Conservation (phyloP, 2,797 vertebrate species). For the Notoglanidium macrostoma region DNA sequence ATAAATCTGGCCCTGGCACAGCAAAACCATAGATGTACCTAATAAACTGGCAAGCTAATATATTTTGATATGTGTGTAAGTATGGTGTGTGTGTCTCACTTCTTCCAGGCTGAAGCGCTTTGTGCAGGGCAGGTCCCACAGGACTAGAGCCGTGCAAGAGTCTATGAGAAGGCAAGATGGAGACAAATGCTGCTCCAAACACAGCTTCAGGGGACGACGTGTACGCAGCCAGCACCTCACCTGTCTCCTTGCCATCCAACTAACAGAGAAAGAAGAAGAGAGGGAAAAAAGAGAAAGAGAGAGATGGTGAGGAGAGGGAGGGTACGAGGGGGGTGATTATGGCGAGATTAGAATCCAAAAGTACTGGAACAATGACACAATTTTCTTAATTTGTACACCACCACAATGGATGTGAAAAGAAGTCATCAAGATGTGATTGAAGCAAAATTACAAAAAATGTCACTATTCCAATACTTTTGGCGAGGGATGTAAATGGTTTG, state of each 20-base stretch:
- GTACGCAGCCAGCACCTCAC: constrained; percentile 86
- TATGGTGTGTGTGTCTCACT: constrained; percentile 70
- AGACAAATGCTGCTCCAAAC: constrained; percentile 86
- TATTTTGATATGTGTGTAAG: constrained; percentile 4
- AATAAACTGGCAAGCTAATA: neutral
- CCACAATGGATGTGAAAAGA: no score
- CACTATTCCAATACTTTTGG: no score
- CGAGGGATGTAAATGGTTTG: no score
- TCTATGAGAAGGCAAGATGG: constrained; percentile 84
- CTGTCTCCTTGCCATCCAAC: constrained; percentile 82
- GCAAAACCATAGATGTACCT: neutral
- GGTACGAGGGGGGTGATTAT: no score
- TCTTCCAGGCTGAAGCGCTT: constrained; percentile 74
- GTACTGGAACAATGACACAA: no score
- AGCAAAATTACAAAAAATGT: no score
- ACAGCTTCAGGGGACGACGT: constrained; percentile 86
- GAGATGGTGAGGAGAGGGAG: neutral
- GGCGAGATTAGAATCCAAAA: no score
- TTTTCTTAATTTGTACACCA: no score
- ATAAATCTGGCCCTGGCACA: neutral
- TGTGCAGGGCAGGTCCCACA: constrained; percentile 74
- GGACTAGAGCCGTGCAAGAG: constrained; percentile 82
- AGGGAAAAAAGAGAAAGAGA: neutral
- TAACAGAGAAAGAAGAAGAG: constrained; percentile 57
- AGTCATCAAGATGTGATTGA: no score